Evolutionary conservation across 2,797 vertebrate genomes (phyloP), one percentile per base, ranked within the genome.

Genomic region (Austrolebias charrua): DNA sequence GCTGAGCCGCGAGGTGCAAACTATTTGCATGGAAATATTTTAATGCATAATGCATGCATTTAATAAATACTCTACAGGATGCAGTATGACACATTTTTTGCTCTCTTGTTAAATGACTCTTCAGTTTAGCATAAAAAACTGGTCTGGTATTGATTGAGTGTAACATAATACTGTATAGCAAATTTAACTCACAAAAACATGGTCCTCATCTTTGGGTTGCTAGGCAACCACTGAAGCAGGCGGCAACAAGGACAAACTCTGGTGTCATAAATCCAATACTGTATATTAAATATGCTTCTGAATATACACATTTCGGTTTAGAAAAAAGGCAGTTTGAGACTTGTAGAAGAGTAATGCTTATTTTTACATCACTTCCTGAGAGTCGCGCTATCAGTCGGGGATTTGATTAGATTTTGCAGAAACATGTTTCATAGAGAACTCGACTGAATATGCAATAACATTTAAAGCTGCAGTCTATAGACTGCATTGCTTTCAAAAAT

Each of bases 1-100:
- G 0, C 84, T 96, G 58, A 85, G 83, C 35, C 82, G 93, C 69
- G 91, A 95, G 95, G 95, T 95, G 80, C 33, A 20, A 5, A 63
- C n/a, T 20, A 7, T 5, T 44, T 44, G 16, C 43, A 16, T 44
- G 4, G 16, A 44, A 15, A 35, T 42, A 31, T 18, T 47, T 12
- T n/a, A 16, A 9, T n/a, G 4, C 4, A 19, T 11, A 45, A 6
- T 58, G n/a, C n/a, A n/a, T n/a, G n/a, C 3, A 42, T 55, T 2
- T 20, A 44, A 44, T n/a, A 38, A 2, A 40, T 31, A 33, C 28
- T 28, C 16, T 31, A 9, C 29, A 35, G 31, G 28, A 35, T 18
- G 16, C n/a, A 16, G 7, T 24, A 10, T 28, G 6, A 58, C 53
- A 58, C 43, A 15, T 9, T 11, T 20, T 38, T 52, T 16, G 6